These are phyloP conservation scores for Addax nasomaculatus DNA, from an alignment of 2,113 vertebrate genomes.

Conservation along the genomic window DNA sequence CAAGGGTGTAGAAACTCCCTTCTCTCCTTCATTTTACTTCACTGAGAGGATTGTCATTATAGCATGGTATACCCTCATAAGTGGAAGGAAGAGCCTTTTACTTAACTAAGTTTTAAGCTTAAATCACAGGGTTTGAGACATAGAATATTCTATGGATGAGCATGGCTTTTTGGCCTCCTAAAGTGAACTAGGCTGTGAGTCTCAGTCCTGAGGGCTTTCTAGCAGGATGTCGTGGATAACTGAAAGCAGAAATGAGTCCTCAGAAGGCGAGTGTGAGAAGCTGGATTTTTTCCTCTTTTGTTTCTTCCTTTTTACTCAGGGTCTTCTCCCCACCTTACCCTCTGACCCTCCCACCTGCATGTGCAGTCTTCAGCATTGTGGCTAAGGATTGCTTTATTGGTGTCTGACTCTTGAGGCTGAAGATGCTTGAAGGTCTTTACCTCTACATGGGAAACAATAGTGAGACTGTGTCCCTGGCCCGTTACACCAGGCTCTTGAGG, in stretches of 20 bases:
- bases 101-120: neutral
- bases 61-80: neutral
- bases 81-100: neutral
- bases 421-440: neutral
- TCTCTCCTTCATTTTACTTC: neutral
- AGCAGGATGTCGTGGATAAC: neutral
- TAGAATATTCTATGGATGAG: neutral
- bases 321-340: neutral
- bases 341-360: neutral
- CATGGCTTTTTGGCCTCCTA: neutral
- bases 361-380: neutral
- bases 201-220: neutral
- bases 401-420: neutral
- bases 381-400: neutral
- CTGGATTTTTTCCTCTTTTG: neutral
- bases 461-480: slow-evolving; percentile 1
- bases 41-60: neutral
- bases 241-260: neutral
- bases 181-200: neutral
- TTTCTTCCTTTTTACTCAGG: neutral
- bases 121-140: neutral
- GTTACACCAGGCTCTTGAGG: neutral
- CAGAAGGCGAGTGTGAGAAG: neutral
- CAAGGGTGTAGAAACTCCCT: neutral
- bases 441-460: slow-evolving; percentile 31